phyloP scores from a whole-genome alignment of 2,888 invertebrate species.

The Anodontia alba region DNA sequence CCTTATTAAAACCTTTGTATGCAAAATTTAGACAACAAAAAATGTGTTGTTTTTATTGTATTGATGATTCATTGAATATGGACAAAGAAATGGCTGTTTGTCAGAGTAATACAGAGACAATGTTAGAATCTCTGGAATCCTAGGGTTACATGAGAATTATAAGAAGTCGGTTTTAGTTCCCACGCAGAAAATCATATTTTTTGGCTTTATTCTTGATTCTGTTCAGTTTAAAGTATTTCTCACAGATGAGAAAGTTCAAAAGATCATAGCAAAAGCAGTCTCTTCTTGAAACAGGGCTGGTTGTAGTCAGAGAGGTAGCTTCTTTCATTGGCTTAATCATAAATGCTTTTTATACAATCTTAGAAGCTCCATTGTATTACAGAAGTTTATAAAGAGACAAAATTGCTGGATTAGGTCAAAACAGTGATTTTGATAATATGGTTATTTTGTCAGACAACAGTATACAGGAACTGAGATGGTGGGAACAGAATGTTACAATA shows the following conservation, averaged over 20 bases:
- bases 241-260: neutral
- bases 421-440: neutral
- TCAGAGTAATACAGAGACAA: neutral
- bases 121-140: neutral
- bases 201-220: neutral
- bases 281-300: neutral
- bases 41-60: neutral
- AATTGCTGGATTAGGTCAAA: neutral
- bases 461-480: too few species aligned
- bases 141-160: neutral
- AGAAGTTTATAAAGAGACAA: neutral
- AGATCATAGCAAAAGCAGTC: neutral
- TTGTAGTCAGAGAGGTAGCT: neutral
- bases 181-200: neutral
- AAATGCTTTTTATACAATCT: neutral
- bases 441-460: neutral
- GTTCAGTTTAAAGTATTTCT: neutral
- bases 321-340: neutral
- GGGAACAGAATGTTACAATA: too few species aligned
- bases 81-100: neutral
- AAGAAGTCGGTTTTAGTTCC: neutral
- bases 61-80: neutral
- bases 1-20: neutral
- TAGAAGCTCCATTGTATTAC: neutral
- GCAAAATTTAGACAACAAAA: neutral